Evolutionary conservation across 1,140 invertebrate genomes (phyloP).

Genomic region (Brachionus manjavacas): DNA sequence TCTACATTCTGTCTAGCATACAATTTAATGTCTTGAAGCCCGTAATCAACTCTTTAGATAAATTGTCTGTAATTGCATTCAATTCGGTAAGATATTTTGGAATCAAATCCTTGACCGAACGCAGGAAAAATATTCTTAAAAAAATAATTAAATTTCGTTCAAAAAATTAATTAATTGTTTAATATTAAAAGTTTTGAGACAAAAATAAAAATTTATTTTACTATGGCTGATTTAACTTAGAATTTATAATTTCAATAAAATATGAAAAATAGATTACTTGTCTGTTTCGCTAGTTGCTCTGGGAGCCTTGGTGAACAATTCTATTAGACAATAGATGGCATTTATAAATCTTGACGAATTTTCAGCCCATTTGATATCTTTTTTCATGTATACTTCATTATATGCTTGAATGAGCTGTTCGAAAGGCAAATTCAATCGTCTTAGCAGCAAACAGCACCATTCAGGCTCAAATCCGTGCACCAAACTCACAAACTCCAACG

Average conservation of each 20-base stretch:
- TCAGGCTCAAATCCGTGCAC: conserved; percentile 22
- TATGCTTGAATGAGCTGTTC: conserved; percentile 16
- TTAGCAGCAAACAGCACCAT: not conserved
- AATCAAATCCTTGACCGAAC: conserved; percentile 20
- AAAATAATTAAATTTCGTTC: not conserved
- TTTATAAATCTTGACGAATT: conserved; percentile 29
- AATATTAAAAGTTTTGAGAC: too few relatives aligned
- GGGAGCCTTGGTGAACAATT: conserved; percentile 37
- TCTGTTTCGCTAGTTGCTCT: conserved; percentile 32
- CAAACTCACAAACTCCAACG: conserved; percentile 37
- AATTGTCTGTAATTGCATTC: not conserved
- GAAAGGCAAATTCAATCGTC: conserved; percentile 8
- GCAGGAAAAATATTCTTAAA: not conserved
- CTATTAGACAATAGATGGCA: conserved; percentile 10
- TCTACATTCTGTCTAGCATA: conserved; percentile 18
- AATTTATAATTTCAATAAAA: too few relatives aligned
- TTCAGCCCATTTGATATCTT: conserved; percentile 40
- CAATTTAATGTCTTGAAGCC: conserved; percentile 13
- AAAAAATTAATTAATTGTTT: too few relatives aligned
- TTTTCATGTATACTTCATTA: not conserved
- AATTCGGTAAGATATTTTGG: conserved; percentile 32
- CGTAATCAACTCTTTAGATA: conserved; percentile 26
- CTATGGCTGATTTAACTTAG: too few relatives aligned
- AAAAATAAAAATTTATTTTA: too few relatives aligned
- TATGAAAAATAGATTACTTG: conserved; percentile 11